Evolutionary conservation across 2,888 invertebrate genomes (phyloP).

Genomic region (Leptodirus hochenwartii): DNA sequence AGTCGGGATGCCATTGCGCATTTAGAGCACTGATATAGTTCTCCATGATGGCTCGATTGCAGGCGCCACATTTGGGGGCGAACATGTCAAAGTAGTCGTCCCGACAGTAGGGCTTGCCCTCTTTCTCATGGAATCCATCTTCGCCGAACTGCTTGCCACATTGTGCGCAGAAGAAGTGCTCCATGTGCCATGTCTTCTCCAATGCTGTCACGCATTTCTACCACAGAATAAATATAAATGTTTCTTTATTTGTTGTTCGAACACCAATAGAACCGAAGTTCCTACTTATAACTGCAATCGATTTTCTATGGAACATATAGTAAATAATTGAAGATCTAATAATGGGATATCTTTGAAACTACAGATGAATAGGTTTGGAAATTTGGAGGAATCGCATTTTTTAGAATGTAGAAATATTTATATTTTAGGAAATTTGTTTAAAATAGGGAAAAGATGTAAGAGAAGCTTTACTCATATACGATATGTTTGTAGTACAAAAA

Average conservation of each 20-base stretch:
- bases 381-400: too few species aligned
- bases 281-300: too few species aligned
- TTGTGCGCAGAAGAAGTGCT: constrained; percentile 96
- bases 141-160: constrained; percentile 96
- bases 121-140: constrained; percentile 93
- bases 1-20: constrained; percentile 96
- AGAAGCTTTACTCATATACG: too few species aligned
- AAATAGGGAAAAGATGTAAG: too few species aligned
- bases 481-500: too few species aligned
- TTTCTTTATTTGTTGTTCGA: constrained; percentile 1
- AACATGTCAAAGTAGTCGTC: constrained; percentile 96
- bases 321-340: too few species aligned
- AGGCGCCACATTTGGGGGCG: constrained; percentile 95
- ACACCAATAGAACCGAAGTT: too few species aligned
- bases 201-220: constrained; percentile 98
- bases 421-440: too few species aligned
- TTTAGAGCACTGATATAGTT: constrained; percentile 96
- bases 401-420: too few species aligned
- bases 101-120: constrained; percentile 90
- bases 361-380: too few species aligned
- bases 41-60: constrained; percentile 89
- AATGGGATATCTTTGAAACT: too few species aligned
- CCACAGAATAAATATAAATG: constrained; percentile 22
- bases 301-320: too few species aligned
- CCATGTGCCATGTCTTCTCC: constrained; percentile 97